Conservation (phyloP, 2,888 invertebrate genomes). For the Meghimatium bilineatum region DNA sequence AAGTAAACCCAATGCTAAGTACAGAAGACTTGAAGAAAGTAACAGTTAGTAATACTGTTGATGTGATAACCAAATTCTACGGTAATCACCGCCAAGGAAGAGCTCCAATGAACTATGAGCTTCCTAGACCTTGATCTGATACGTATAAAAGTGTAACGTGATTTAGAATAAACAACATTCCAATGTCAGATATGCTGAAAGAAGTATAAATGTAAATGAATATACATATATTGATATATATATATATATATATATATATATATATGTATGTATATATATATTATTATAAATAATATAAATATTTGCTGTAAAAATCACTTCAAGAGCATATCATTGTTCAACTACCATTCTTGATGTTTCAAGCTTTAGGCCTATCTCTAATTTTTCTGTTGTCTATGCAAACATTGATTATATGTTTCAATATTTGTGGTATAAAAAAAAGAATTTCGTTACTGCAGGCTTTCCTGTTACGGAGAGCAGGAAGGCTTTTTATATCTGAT, state of each 20-base stretch:
- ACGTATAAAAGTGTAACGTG: background rate
- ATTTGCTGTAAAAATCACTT: background rate
- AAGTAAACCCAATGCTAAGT: conserved; percentile 92
- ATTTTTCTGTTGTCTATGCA: background rate
- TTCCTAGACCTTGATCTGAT: conserved; percentile 60
- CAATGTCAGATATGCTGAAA: background rate
- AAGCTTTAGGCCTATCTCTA: background rate
- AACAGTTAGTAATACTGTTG: conserved; percentile 87
- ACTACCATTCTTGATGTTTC: background rate
- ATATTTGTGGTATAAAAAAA: no score
- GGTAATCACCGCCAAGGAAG: conserved; percentile 72
- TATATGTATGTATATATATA: no score
- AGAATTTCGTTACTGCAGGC: no score
- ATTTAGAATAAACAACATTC: background rate
- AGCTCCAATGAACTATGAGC: conserved; percentile 62
- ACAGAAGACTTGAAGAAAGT: conserved; percentile 82
- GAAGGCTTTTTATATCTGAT: no score
- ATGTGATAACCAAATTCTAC: conserved; percentile 84
- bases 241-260: no score
- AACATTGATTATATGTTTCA: background rate
- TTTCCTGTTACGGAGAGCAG: no score
- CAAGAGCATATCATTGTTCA: background rate
- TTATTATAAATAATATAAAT: background rate
- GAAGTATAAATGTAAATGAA: background rate
- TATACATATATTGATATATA: no score